phyloP scores from a whole-genome alignment of 2,888 invertebrate species.

The Yponomeuta malinellus region DNA sequence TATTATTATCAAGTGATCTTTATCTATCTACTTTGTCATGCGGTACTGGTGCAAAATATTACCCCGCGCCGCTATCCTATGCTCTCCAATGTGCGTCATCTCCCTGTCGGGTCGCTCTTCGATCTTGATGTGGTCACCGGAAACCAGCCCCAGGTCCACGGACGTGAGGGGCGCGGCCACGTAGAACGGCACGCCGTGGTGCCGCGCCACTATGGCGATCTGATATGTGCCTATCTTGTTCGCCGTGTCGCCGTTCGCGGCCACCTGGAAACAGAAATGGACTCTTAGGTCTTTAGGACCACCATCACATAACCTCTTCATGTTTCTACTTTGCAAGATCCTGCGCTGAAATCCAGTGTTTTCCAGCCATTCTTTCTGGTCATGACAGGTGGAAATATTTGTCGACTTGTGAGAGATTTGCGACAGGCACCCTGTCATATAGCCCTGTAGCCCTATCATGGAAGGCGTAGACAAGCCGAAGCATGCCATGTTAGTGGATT shows the following conservation, averaged over 20 bases:
- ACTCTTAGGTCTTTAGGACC: too few species aligned
- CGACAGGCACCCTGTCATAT: too few species aligned
- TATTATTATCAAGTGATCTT: slow-evolving; percentile 38
- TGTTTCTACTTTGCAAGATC: neutral
- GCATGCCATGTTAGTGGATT: too few species aligned
- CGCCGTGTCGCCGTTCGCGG: slow-evolving; percentile 97
- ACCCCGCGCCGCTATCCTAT: slow-evolving; percentile 92
- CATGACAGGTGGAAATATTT: too few species aligned
- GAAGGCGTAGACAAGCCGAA: too few species aligned
- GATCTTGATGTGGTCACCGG: slow-evolving; percentile 92
- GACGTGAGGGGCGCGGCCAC: slow-evolving; percentile 96
- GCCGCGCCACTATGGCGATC: slow-evolving; percentile 93
- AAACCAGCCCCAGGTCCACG: slow-evolving; percentile 85
- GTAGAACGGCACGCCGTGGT: slow-evolving; percentile 95
- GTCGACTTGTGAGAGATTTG: too few species aligned
- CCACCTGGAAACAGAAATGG: slow-evolving; percentile 73
- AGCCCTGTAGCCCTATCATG: too few species aligned
- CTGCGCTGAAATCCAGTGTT: neutral
- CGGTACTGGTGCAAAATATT: neutral
- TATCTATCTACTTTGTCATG: slow-evolving; percentile 41
- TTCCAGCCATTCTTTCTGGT: too few species aligned
- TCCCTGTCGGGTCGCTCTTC: slow-evolving; percentile 95
- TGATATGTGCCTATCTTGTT: slow-evolving; percentile 99
- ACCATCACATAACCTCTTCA: too few species aligned
- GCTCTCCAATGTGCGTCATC: slow-evolving; percentile 92